Base-by-base conservation (phyloP, 1,140 invertebrate genomes). In the Lordiphosa collinella region DNA sequence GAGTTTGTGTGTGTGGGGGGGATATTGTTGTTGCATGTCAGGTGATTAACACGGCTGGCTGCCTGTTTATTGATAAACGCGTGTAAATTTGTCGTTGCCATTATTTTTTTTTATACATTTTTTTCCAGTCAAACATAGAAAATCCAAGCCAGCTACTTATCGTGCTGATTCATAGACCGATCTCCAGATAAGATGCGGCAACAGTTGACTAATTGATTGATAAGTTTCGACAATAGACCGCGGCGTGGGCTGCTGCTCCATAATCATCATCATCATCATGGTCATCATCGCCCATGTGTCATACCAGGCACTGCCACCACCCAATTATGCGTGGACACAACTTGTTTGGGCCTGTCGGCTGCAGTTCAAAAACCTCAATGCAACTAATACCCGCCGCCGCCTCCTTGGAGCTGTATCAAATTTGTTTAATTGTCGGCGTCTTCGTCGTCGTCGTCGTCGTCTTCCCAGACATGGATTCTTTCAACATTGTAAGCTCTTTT, bases 401-500 rank as follows among this genome's bases (percentile, higher is more conserved):
- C n/a, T n/a, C n/a, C 18, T 57, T 65, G 22, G 22, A 25, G 56
- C 75, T 79, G 76, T 79, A 79, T 79, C 75, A 79, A 79, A 79
- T 79, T 79, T 79, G 75, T 82, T 79, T 79, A 79, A 79, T 79
- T 79, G 75, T 82, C 75, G 72, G 71, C 60, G 38, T 32, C 48
- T 65, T 18, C 46, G 32, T 29, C 16, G 12, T 46, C 25, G 4
- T 11, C 41, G 40, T 25, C 40, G 63, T 60, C 74, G 68, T 73
- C 74, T 70, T 52, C 64, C 58, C 75, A 80, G 75, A 79, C 74
- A 66, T 75, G 74, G 75, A 75, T 69, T 80, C 76, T 62, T 82
- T 35, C 71, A 76, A 82, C 78, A 84, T 84, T 82, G 76, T 82
- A 82, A 82, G 76, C 66, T 58, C 78, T 72, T 82, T 84, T 82